These are phyloP conservation scores for Polypedilum pembai DNA, from an alignment of 1,140 invertebrate species.

Conservation along the genomic window DNA sequence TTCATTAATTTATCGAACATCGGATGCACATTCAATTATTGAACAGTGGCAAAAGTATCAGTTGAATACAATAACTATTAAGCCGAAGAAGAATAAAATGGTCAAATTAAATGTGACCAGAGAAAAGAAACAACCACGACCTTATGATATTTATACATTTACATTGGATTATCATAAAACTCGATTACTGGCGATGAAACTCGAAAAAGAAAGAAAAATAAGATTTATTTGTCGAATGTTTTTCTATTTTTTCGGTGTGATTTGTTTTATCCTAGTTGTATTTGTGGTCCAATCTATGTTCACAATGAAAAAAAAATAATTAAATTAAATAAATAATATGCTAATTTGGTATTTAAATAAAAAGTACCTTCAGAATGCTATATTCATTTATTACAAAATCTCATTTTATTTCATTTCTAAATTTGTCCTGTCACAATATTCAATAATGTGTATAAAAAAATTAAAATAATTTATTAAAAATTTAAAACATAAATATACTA, in stretches of 20 bases:
- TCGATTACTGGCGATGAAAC: neutral
- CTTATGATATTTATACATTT: neutral
- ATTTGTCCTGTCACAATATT: too few species aligned
- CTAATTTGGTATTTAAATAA: too few species aligned
- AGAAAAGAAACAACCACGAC: neutral
- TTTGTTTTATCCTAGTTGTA: neutral
- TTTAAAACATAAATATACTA: too few species aligned
- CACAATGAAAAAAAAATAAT: neutral
- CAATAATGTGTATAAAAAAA: too few species aligned
- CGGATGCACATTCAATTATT: neutral
- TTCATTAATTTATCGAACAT: neutral
- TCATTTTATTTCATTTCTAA: too few species aligned
- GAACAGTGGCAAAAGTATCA: conserved; percentile 16
- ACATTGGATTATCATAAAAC: neutral
- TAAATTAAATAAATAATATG: neutral
- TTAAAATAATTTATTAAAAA: too few species aligned
- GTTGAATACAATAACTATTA: neutral
- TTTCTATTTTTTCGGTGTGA: conserved; percentile 18
- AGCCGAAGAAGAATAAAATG: conserved; percentile 3
- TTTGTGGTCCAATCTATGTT: neutral
- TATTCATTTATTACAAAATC: too few species aligned
- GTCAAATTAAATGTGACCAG: neutral
- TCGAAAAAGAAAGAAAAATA: conserved; percentile 3
- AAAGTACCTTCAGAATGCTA: too few species aligned
- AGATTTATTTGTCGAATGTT: neutral